Base-by-base conservation (phyloP, 2,888 invertebrate species). In the Melieria crassipennis region DNA sequence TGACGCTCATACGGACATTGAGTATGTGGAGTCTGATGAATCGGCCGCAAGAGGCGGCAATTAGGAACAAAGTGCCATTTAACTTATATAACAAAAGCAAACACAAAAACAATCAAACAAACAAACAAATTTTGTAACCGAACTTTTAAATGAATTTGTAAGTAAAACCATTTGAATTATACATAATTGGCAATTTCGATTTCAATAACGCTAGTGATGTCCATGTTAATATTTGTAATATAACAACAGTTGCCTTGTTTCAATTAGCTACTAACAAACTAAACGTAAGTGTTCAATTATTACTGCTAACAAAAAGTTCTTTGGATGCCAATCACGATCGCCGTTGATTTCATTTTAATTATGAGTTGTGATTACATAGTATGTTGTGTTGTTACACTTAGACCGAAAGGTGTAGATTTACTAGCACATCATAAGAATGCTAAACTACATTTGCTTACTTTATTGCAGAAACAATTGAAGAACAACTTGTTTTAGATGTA, bases 1-100 rank as follows among this genome's bases (percentile, higher is more conserved):
- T 46, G 89, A 89, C 68, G 83, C 83, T 45, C 82, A 87, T 65
- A 90, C 90, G 5, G 90, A 91, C 80, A 82, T 88, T 65, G 90
- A 91, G 80, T 90, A 89, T 79, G 80, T 89, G 65, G 88, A 87
- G 62, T 84, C 84, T 13, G 85, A 86, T 69, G 86, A 86, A 74
- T 79, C 80, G 63, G 78, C 78, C 43, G 80, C 82, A 56, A 78
- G 78, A 75, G 82, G 81, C 73, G 79, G 79, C 78, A 83, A 83
- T 74, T 83, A 82, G 75, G 65, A 16, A 30, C 30, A 70, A 72
- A 30, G 43, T 58, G 45, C 57, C 42, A 70, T 70, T 70, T 3
- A 65, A 47, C 67, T 30, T 46, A 48, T 56, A 3, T 52, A 68
- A 68, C 48, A 42, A 45, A 69, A 11, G 46, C 45, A 61, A 62